Evolutionary conservation across 2,113 vertebrate genomes (phyloP), one percentile per base, ranked within the genome.

Genomic region (Pseudolaguvia tuberculata): DNA sequence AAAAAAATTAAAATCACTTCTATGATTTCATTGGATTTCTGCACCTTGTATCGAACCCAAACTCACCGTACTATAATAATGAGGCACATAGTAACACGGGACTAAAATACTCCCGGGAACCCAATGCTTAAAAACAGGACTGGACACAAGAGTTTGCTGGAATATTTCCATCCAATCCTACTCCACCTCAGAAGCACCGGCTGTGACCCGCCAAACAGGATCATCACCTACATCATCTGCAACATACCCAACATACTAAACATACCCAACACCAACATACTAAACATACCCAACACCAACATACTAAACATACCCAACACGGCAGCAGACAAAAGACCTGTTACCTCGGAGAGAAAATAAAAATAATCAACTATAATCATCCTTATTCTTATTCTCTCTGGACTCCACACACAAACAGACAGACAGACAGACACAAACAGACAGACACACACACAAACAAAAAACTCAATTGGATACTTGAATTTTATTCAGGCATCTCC

Each of bases 401-500:
- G 27, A 20, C n/a, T n/a, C n/a, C 12, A 39, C 50, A 14, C 51
- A 13, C 20, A 7, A 31, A 55, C 18, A 8, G 15, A 21, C 29
- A 21, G 20, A 13, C 63, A 10, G 27, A 20, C 12, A 39, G 27
- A 14, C 51, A 13, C 20, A 7, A 31, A 55, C 18, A 8, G 15
- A 21, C 29, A 21, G 20, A 69, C 5, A 63, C 21, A 73, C 14
- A 78, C 50, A 62, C 48, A 31, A 21, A 53, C 23, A 62, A 20
- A 18, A 17, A 39, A 75, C 21, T 14, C 11, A 23, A 73, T 35
- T 82, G 82, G 83, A 89, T 79, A 85, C 87, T 59, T 86, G 87
- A 89, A 87, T 85, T 91, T 90, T 91, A 91, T 91, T 91, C 87
- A 87, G 85, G 81, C 79, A 88, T 86, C 86, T 80, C 79, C 80